A percentile compares a stretch with the other conserved stretches of the same genome.
Conservation (phyloP, 2,797 vertebrate genomes). For the Botia almorhae region DNA sequence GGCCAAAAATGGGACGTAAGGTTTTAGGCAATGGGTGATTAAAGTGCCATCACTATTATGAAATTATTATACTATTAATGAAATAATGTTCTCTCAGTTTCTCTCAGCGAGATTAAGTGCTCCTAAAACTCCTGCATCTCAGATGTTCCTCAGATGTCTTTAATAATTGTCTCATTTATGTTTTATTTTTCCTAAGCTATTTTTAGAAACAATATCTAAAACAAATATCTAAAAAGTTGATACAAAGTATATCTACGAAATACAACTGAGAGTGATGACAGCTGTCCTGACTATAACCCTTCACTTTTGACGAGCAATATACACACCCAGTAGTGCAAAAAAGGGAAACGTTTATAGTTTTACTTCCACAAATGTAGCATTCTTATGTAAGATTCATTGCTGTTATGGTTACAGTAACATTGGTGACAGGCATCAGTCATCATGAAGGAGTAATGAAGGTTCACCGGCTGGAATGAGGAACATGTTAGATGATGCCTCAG, state of each 20-base stretch:
- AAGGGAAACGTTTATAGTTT: background rate
- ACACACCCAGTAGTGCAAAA: constrained; percentile 24
- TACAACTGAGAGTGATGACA: background rate
- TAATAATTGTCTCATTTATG: background rate
- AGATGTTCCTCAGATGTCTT: too few relatives aligned
- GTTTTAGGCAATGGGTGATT: too few relatives aligned
- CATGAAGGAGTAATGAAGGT: background rate
- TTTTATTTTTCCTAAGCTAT: background rate
- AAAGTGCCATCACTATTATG: too few relatives aligned
- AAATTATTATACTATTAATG: too few relatives aligned
- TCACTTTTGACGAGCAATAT: background rate
- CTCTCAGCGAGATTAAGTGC: too few relatives aligned
- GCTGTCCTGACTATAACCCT: background rate
- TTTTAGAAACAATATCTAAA: background rate
- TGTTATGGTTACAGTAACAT: constrained; percentile 18
- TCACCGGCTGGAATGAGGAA: background rate
- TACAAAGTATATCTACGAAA: too few relatives aligned
- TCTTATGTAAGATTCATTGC: constrained; percentile 4
- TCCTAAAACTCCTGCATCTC: too few relatives aligned
- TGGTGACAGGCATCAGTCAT: background rate
- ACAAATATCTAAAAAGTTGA: background rate
- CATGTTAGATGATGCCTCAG: background rate
- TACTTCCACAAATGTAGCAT: constrained; percentile 4
- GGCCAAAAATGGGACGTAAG: too few relatives aligned
- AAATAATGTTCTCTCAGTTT: too few relatives aligned